phyloP scores from a whole-genome alignment of 2,888 invertebrate genomes.

The Dicyrtomina minuta region DNA sequence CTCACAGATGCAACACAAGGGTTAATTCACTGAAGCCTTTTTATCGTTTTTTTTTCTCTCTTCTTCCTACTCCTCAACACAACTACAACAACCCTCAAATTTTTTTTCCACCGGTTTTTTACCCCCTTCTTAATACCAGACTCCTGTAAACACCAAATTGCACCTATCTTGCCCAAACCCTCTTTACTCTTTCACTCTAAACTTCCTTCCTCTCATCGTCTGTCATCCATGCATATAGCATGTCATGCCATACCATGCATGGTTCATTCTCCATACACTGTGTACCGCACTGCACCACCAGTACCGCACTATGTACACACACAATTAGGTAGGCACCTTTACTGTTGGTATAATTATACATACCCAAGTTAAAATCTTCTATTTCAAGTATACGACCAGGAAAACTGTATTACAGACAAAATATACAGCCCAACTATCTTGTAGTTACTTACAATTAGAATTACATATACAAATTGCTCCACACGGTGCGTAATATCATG shows the following conservation, averaged over 20 bases:
- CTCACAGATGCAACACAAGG: conserved; percentile 46
- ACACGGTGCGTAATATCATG: neutral
- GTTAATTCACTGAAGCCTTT: conserved; percentile 47
- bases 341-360: no score
- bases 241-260: neutral
- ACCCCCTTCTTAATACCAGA: conserved; percentile 40
- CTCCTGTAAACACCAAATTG: conserved; percentile 52
- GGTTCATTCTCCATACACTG: neutral
- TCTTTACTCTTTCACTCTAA: neutral
- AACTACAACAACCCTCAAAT: conserved; percentile 46
- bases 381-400: neutral
- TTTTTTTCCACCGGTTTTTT: conserved; percentile 40
- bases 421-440: neutral
- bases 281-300: neutral
- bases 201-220: conserved; percentile 1
- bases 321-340: neutral
- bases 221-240: conserved; percentile 8
- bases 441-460: neutral
- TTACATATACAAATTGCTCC: conserved; percentile 9
- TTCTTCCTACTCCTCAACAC: conserved; percentile 35
- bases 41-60: conserved; percentile 44
- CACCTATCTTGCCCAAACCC: conserved; percentile 44
- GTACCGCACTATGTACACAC: neutral
- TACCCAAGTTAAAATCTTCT: neutral
- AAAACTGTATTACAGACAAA: neutral